These are phyloP conservation scores for Linnaemya tessellans DNA, from an alignment of 2,888 invertebrate genomes.

Conservation along the genomic window DNA sequence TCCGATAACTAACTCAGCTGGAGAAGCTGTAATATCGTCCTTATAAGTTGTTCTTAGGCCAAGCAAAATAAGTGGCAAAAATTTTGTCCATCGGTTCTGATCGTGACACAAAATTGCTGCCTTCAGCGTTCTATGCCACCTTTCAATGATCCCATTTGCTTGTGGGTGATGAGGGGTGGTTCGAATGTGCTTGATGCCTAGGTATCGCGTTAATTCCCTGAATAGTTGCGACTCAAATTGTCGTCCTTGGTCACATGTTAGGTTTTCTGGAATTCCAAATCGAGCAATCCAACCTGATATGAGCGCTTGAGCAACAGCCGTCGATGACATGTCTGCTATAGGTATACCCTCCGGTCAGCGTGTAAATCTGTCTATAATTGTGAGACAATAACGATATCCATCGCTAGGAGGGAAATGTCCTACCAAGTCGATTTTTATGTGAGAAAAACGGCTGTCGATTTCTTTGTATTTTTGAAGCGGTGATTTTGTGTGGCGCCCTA, in stretches of 20 bases:
- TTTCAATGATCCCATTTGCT: slow-evolving; percentile 60
- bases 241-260: slow-evolving; percentile 60
- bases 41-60: slow-evolving; percentile 60
- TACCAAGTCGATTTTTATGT: slow-evolving; percentile 52
- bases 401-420: slow-evolving; percentile 25
- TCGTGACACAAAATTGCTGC: slow-evolving; percentile 63
- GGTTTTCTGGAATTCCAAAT: slow-evolving; percentile 48
- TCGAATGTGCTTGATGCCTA: slow-evolving; percentile 38
- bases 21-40: slow-evolving; percentile 60
- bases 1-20: slow-evolving; percentile 78
- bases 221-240: slow-evolving; percentile 65
- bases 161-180: slow-evolving; percentile 54
- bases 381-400: slow-evolving; percentile 50
- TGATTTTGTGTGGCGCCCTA: background rate
- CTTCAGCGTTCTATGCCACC: slow-evolving; percentile 61
- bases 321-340: slow-evolving; percentile 49
- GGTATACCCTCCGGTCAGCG: slow-evolving; percentile 58
- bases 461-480: slow-evolving; percentile 20
- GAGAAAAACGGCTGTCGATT: slow-evolving; percentile 32
- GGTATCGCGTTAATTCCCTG: slow-evolving; percentile 44
- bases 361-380: slow-evolving; percentile 56
- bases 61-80: slow-evolving; percentile 60
- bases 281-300: slow-evolving; percentile 47
- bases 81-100: slow-evolving; percentile 49
- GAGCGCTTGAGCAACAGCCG: slow-evolving; percentile 51